Base-by-base conservation (phyloP, 2,888 invertebrate species). In the Napeogenes inachia region DNA sequence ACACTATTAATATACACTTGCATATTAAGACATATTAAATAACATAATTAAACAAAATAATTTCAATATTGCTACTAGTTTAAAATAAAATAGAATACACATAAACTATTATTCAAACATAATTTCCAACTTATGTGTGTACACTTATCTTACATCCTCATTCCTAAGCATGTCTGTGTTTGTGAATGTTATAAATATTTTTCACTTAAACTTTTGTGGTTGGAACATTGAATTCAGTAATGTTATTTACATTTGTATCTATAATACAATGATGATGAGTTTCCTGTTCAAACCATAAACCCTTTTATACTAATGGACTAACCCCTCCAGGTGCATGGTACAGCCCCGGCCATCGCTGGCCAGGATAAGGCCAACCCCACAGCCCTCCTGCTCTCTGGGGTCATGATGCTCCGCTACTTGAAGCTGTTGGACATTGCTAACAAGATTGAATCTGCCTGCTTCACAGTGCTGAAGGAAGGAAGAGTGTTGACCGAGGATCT, bases 341-440 rank as follows among this genome's bases (percentile, higher is more conserved):
- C 99, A 13, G 99, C 99, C 0, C 99, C 99, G 0, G 95, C 97
- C 71, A 99, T 99, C 78, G 99, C 98, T 54, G 99, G 99, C 10
- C 94, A 97, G 82, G 99, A 99, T 91, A 94, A 96, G 82, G 99
- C 99, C 47, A 99, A 99, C 83, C 99, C 99, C 13, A 99, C 99
- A 0, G 99, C 99, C 8, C 91, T 99, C 30, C 92, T 99, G 8
- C 92, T 99, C 3, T 99, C 99, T 2, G 96, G 96, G 0, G 98
- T 99, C 2, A 99, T 99, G 99, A 99, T 99, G 99, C 92, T 99
- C 64, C 94, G 97, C 45, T 93, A 99, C 81, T 94, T 99, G 95
- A 92, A 94, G 46, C 87, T 98, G 45, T 91, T 85, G 56, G 80
- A 92, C 0, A 90, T 95, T 71, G 99, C 96, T 0, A 89, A 92